A percentile compares a stretch with the other conserved stretches of the same genome.
These are phyloP conservation scores for Zosterops pallidus DNA, from an alignment of 2,113 vertebrate species.

Conservation along the genomic window DNA sequence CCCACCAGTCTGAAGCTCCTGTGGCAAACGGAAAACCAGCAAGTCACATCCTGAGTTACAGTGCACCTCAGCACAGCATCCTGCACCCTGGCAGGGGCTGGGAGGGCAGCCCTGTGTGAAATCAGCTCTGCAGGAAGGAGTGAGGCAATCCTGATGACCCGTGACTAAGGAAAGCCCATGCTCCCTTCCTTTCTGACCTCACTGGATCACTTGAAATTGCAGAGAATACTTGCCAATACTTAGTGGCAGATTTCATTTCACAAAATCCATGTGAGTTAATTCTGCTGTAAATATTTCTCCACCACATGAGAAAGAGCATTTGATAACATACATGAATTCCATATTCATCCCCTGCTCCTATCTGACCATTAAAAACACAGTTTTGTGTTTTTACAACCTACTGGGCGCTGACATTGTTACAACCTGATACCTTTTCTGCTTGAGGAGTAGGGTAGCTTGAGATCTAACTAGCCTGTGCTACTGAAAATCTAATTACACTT, in stretches of 20 bases:
- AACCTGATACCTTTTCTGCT: background rate
- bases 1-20: background rate
- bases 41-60: background rate
- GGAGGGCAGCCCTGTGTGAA: background rate
- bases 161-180: background rate
- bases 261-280: background rate
- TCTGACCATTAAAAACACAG: background rate
- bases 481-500: slow-evolving; percentile 16
- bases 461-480: background rate
- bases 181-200: background rate
- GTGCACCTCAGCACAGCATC: background rate
- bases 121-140: background rate
- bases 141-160: background rate
- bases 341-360: background rate
- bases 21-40: rapidly evolving
- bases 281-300: background rate
- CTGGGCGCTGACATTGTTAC: background rate
- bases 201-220: background rate
- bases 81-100: background rate
- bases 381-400: background rate
- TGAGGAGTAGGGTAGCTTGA: background rate
- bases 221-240: background rate
- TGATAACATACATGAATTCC: background rate
- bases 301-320: background rate
- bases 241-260: background rate